Conservation (phyloP, 2,797 vertebrate genomes). For the Hyperoplus lanceolatus region DNA sequence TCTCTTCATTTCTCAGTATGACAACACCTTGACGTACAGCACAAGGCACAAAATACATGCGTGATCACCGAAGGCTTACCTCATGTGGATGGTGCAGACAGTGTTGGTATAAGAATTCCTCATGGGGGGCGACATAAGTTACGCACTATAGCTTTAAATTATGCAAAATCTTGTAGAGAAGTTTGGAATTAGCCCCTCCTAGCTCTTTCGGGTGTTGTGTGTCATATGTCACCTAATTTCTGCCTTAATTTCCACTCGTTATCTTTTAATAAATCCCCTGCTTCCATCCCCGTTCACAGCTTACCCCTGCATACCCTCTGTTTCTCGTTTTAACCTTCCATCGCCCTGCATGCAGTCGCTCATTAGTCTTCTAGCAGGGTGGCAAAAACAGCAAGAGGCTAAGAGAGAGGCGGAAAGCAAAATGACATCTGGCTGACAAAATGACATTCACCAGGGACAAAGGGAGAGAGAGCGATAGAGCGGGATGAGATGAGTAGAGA, state of each 20-base stretch:
- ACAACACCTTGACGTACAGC: no score
- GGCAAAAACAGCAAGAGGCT: conserved; percentile 27
- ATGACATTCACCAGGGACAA: conserved; percentile 67
- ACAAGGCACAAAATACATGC: no score
- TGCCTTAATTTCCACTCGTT: background rate
- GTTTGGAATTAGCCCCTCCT: background rate
- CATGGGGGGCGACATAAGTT: no score
- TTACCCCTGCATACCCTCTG: conserved; percentile 22
- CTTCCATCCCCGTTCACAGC: background rate
- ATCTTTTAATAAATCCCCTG: background rate
- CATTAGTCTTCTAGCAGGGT: conserved; percentile 59
- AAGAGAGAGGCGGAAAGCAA: conserved; percentile 35
- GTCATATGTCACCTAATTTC: background rate
- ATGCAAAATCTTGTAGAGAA: background rate
- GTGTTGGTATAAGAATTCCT: no score
- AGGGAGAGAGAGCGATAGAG: conserved; percentile 30
- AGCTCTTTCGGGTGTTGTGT: background rate
- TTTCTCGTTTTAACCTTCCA: conserved; percentile 29
- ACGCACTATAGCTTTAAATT: no score
- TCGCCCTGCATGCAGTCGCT: conserved; percentile 45
- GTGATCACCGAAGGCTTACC: no score
- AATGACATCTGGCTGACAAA: conserved; percentile 73
- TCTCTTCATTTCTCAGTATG: no score
- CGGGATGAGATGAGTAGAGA: conserved; percentile 54
- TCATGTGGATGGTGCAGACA: no score